These are phyloP conservation scores for Noctua comes DNA, from an alignment of 2,888 invertebrate species.

Conservation along the genomic window DNA sequence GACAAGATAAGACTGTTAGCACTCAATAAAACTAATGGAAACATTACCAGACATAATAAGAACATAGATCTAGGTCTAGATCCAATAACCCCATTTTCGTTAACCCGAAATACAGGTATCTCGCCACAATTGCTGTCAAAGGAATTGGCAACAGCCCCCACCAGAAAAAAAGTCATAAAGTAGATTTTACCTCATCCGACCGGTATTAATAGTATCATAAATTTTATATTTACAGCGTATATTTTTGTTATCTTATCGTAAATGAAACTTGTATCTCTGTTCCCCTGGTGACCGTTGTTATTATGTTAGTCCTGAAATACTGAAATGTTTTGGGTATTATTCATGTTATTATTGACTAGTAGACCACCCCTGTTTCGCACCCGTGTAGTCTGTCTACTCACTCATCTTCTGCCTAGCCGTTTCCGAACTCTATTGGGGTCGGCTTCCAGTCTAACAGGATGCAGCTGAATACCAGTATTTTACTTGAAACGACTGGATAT, in stretches of 20 bases:
- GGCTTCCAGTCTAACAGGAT: too few relatives aligned
- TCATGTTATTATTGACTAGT: slow-evolving; percentile 33
- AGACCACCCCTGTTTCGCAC: neutral
- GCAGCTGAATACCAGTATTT: too few relatives aligned
- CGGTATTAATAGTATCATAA: slow-evolving; percentile 66
- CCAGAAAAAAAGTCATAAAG: slow-evolving; percentile 56
- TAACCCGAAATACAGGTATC: slow-evolving; percentile 20
- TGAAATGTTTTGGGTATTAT: slow-evolving; percentile 38
- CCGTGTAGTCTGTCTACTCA: too few relatives aligned
- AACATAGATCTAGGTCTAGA: slow-evolving; percentile 18
- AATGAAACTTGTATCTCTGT: slow-evolving; percentile 66
- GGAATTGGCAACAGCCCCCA: slow-evolving; percentile 39
- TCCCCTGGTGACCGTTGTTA: slow-evolving; percentile 64
- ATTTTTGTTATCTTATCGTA: slow-evolving; percentile 65
- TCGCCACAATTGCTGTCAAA: slow-evolving; percentile 43
- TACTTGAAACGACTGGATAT: too few relatives aligned
- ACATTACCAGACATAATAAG: neutral
- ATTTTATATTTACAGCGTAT: slow-evolving; percentile 69
- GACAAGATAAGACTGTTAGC: neutral
- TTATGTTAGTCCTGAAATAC: slow-evolving; percentile 53
- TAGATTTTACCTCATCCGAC: slow-evolving; percentile 48
- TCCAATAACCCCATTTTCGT: slow-evolving; percentile 11
- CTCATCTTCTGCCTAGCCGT: too few relatives aligned
- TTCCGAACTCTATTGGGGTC: too few relatives aligned
- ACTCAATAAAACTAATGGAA: neutral